These are phyloP conservation scores for Aspidapion aeneum DNA, from an alignment of 2,888 invertebrate genomes.

Conservation along the genomic window DNA sequence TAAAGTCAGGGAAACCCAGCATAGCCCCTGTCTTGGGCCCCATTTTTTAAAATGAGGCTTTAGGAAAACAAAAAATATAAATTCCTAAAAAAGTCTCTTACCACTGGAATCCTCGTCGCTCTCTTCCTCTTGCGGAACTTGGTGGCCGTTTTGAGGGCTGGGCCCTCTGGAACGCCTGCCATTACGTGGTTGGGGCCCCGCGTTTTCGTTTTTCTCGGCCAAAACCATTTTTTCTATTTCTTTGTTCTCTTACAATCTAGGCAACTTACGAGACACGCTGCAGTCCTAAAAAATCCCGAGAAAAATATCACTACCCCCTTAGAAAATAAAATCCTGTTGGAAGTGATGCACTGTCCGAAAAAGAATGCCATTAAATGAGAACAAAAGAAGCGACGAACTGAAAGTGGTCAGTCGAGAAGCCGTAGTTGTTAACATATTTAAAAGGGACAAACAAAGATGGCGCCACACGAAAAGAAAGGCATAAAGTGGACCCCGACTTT, in stretches of 20 bases:
- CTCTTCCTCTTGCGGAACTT: conserved; percentile 72
- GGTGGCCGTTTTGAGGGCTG: conserved; percentile 76
- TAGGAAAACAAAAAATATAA: too few relatives aligned
- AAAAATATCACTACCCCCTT: background rate
- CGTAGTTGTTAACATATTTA: background rate
- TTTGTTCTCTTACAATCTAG: background rate
- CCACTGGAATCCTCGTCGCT: conserved; percentile 77
- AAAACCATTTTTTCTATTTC: conserved; percentile 64
- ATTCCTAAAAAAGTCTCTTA: conserved; percentile 29
- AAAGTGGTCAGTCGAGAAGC: background rate
- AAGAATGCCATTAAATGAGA: background rate
- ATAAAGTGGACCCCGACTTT: too few relatives aligned
- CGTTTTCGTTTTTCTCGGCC: conserved; percentile 82
- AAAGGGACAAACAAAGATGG: background rate
- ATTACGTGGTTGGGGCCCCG: conserved; percentile 63
- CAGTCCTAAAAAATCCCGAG: background rate
- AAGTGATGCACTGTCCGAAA: background rate
- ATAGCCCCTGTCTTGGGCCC: too few relatives aligned
- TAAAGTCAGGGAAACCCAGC: too few relatives aligned
- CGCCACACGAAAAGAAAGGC: background rate
- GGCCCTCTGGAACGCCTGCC: conserved; percentile 87
- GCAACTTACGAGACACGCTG: background rate
- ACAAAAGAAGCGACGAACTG: background rate
- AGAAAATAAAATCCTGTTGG: background rate
- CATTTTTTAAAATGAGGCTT: too few relatives aligned